A percentile compares a stretch with the other conserved stretches of the same genome.
phyloP scores from a whole-genome alignment of 2,113 vertebrate species.

The Periophthalmus modestus region DNA sequence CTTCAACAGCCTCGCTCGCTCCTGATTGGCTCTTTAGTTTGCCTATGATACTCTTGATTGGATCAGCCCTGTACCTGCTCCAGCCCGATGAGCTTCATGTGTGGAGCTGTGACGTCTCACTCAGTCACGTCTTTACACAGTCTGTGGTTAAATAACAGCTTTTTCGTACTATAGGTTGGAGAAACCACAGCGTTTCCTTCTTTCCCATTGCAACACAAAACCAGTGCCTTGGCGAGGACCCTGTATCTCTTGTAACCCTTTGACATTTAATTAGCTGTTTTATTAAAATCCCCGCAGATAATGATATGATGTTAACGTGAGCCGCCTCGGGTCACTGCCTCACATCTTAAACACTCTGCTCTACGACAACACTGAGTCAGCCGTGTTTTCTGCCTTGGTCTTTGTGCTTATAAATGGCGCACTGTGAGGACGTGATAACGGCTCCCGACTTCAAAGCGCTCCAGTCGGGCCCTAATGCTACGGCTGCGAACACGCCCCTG shows the following conservation, averaged over 20 bases:
- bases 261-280: slow-evolving; percentile 5
- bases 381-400: slow-evolving; percentile 18
- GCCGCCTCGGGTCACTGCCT: slow-evolving; percentile 30
- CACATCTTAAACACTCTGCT: slow-evolving; percentile 46
- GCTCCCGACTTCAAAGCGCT: slow-evolving; percentile 45
- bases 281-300: background rate
- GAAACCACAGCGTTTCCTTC: too few relatives aligned
- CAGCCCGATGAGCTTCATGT: too few relatives aligned
- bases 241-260: slow-evolving; percentile 27
- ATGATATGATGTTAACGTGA: background rate
- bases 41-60: too few relatives aligned
- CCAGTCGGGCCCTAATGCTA: slow-evolving; percentile 40
- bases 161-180: too few relatives aligned
- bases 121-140: too few relatives aligned
- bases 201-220: background rate
- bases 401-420: slow-evolving; percentile 44
- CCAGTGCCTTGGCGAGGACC: background rate
- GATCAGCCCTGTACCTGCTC: too few relatives aligned
- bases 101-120: too few relatives aligned
- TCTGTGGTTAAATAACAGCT: too few relatives aligned
- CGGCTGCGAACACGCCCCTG: slow-evolving; percentile 41
- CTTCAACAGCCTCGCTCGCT: too few relatives aligned
- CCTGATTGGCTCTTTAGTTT: too few relatives aligned
- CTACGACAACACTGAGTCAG: slow-evolving; percentile 23
- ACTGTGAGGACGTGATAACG: slow-evolving; percentile 55